Percentiles rank a stretch among this genome's conserved stretches.
These are phyloP conservation scores for Chelmon rostratus DNA, from an alignment of 2,797 vertebrate genomes.

Conservation along the genomic window DNA sequence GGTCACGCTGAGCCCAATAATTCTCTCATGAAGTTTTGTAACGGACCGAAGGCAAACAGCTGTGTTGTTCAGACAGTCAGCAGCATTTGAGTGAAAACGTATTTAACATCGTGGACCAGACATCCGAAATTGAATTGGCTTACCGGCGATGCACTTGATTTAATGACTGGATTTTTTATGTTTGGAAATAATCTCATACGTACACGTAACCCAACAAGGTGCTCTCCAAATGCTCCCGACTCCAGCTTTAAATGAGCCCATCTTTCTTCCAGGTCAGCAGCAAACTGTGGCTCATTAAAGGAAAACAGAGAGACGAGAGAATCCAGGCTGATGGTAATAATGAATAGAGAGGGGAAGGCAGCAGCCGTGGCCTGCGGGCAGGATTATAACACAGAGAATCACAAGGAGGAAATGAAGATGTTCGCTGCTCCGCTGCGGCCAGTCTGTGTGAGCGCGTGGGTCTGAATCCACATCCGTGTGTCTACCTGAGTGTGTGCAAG, in stretches of 20 bases:
- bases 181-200: constrained; percentile 21
- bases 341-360: constrained; percentile 41
- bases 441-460: constrained; percentile 3
- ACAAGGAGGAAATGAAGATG: constrained; percentile 53
- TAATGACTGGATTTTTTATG: constrained; percentile 29
- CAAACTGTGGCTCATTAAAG: constrained; percentile 67
- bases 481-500: constrained; percentile 8
- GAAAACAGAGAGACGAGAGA: constrained; percentile 48
- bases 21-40: background rate
- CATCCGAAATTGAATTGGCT: constrained; percentile 30
- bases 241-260: constrained; percentile 43
- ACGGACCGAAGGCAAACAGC: background rate
- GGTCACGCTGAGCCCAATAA: background rate
- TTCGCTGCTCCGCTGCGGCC: constrained; percentile 26
- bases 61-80: background rate
- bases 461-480: background rate
- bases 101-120: constrained; percentile 13
- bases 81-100: background rate
- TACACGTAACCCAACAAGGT: constrained; percentile 6
- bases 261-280: constrained; percentile 61
- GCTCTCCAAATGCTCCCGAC: constrained; percentile 22
- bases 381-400: constrained; percentile 54
- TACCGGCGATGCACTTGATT: constrained; percentile 21
- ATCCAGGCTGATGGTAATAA: constrained; percentile 55
- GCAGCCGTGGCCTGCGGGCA: constrained; percentile 50